Percentiles rank a stretch among this genome's conserved stretches.
Evolutionary conservation across 1,140 invertebrate species (phyloP).

Genomic region (Halictus rubicundus): DNA sequence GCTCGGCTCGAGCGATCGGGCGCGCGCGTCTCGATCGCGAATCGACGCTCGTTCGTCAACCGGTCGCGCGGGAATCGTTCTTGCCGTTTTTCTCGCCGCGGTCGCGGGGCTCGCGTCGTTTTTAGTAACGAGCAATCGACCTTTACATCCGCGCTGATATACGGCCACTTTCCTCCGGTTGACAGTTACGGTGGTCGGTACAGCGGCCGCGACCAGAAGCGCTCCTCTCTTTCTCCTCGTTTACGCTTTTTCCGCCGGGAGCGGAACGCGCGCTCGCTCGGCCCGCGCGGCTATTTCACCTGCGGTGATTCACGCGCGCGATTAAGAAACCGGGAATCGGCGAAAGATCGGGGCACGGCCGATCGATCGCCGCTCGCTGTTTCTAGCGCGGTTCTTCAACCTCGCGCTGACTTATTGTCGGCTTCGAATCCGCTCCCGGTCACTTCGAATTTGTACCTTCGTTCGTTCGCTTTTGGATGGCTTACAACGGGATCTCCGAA

Average conservation of each 20-base stretch:
- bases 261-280: neutral
- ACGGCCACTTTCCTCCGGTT: slow-evolving; percentile 30
- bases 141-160: slow-evolving; percentile 30
- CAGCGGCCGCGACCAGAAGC: neutral
- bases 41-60: slow-evolving; percentile 9
- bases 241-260: slow-evolving; percentile 24
- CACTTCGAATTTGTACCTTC: neutral
- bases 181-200: slow-evolving; percentile 27
- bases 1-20: neutral
- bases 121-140: slow-evolving; percentile 29
- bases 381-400: neutral
- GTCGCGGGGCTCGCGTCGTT: neutral
- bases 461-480: no score
- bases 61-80: neutral
- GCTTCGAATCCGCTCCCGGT: neutral
- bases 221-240: slow-evolving; percentile 15
- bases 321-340: slow-evolving; percentile 1
- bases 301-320: slow-evolving; percentile 6
- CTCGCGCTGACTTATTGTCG: neutral
- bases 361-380: neutral
- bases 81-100: slow-evolving; percentile 12
- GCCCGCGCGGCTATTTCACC: neutral
- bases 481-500: no score
- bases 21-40: neutral
- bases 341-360: neutral